A percentile compares a stretch with the other conserved stretches of the same genome.
Evolutionary conservation across 2,797 vertebrate genomes (phyloP).

Genomic region (Allobates femoralis): DNA sequence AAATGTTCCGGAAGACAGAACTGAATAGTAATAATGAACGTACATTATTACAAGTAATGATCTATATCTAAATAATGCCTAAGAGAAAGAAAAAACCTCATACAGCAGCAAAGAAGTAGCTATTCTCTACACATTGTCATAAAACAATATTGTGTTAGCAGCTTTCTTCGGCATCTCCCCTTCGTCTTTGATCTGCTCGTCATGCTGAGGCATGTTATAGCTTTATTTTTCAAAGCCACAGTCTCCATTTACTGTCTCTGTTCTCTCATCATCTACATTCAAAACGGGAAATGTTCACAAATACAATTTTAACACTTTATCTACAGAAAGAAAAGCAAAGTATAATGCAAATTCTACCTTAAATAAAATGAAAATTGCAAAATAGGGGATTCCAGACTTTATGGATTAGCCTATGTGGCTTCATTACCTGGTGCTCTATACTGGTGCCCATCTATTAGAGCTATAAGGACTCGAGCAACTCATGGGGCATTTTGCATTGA

Average conservation of each 20-base stretch:
- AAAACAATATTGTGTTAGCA: constrained; percentile 11
- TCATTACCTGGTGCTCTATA: background rate
- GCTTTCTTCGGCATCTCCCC: background rate
- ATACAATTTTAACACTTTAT: constrained; percentile 39
- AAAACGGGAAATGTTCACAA: background rate
- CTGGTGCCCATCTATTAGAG: background rate
- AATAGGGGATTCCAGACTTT: background rate
- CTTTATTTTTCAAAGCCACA: constrained; percentile 48
- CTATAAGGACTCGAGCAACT: background rate
- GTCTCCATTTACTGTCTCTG: constrained; percentile 28
- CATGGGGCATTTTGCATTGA: background rate
- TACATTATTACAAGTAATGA: constrained; percentile 39
- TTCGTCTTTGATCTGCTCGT: constrained; percentile 40
- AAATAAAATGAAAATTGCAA: background rate
- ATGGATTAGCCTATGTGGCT: background rate
- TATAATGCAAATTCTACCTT: background rate
- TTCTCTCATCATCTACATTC: constrained; percentile 20
- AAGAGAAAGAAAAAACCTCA: background rate
- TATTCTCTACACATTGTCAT: background rate
- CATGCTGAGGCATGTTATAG: constrained; percentile 50
- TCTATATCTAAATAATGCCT: constrained; percentile 48
- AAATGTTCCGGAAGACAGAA: background rate
- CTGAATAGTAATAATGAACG: constrained; percentile 30
- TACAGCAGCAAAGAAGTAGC: background rate
- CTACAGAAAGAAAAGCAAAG: constrained; percentile 1